A percentile compares a stretch with the other conserved stretches of the same genome.
phyloP scores from a whole-genome alignment of 92 coral and sea anemone species.

The Porites rus region DNA sequence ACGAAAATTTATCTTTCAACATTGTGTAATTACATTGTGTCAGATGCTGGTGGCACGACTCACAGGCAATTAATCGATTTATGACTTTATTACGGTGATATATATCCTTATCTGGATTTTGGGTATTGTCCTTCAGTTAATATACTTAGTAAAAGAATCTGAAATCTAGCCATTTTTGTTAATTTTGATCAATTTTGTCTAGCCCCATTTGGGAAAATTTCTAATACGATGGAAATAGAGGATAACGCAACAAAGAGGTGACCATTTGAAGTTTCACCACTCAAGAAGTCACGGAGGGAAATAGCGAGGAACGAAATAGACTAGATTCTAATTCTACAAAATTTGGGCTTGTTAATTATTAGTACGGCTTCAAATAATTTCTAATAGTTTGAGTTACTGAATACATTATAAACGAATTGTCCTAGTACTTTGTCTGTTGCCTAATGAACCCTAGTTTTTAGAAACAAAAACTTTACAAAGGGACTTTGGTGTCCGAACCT shows the following conservation, averaged over 20 bases:
- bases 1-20: conserved; percentile 6
- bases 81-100: background rate
- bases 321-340: background rate
- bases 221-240: background rate
- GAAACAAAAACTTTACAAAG: background rate
- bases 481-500: too few relatives aligned
- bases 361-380: background rate
- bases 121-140: conserved; percentile 14
- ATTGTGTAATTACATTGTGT: background rate
- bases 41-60: conserved; percentile 5
- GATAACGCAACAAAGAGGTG: conserved; percentile 5
- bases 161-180: background rate
- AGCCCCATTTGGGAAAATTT: conserved; percentile 3
- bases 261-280: conserved; percentile 7
- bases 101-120: background rate
- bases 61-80: background rate
- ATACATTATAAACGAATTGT: conserved; percentile 1
- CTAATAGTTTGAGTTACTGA: background rate
- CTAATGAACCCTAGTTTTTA: background rate
- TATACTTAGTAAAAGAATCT: background rate
- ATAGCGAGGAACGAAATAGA: conserved; percentile 8
- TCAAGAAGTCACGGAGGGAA: conserved; percentile 1
- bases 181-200: conserved; percentile 10
- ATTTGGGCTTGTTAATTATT: conserved; percentile 6
- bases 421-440: background rate